Evolutionary conservation across 2,797 vertebrate genomes (phyloP), one percentile per base, ranked within the genome.

Genomic region (Amblyraja radiata): DNA sequence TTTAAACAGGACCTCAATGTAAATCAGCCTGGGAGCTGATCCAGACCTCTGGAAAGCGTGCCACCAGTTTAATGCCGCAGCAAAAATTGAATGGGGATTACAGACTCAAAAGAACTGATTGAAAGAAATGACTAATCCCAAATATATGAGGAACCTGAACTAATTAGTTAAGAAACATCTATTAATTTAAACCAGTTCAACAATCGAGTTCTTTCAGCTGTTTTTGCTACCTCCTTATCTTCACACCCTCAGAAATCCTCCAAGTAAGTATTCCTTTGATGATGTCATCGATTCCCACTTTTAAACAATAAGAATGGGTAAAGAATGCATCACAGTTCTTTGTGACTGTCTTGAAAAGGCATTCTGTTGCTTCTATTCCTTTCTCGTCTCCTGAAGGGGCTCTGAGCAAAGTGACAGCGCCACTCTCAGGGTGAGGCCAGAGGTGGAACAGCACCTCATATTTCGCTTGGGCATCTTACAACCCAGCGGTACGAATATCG

Each of bases 91-190:
- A 11, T 58, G 58, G 54, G 6, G 46, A 28, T 84, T 54, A 54
- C 46, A 84, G 11, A 61, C 81, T 84, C 46, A 61, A 61, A 54
- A 14, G 54, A 28, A 84, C 81, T 5, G 54, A 84, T 25, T 28
- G 10, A 25, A 58, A 28, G 10, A 25, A 25, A 58, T 28, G 58
- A 58, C 81, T 61, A 84, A 61, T 84, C 54, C 46, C 54, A 28
- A 84, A 10, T 28, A 61, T 8, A 21, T 61, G 81, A 58, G 54
- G 10, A 84, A 84, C 2, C 81, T 28, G 23, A 84, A 84, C 80
- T 58, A 83, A 83, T 83, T 83, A 83, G 79, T 46, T 46, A 54
- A 83, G 54, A 83, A 25, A 83, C 54, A 58, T 46, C 81, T 84
- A 84, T 61, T 84, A 84, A 61, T 46, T 61, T 25, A 7, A 7